Percentiles rank a stretch among this genome's conserved stretches.
These are phyloP conservation scores for Pagrus major DNA, from an alignment of 2,113 vertebrate species.

Conservation along the genomic window DNA sequence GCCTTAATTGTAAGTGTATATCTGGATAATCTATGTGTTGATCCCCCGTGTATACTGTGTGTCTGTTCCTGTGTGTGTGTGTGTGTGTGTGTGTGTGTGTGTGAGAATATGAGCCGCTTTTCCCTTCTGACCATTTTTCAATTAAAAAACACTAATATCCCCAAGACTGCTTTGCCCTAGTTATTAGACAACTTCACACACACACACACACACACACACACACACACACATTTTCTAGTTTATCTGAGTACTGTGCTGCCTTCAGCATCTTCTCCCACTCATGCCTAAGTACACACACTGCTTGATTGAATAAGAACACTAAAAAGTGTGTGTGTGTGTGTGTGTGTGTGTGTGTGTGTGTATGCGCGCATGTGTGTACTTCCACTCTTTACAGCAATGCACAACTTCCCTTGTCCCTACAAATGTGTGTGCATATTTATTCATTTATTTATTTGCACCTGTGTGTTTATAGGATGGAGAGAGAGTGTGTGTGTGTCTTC, in stretches of 20 bases:
- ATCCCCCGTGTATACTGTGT: background rate
- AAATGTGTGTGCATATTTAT: background rate
- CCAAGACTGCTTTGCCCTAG: conserved; percentile 73
- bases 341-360: background rate
- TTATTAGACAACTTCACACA: conserved; percentile 48
- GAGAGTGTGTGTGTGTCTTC: conserved; percentile 16
- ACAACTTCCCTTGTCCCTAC: background rate
- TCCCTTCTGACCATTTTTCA: conserved; percentile 72
- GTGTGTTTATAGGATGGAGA: background rate
- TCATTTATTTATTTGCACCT: conserved; percentile 2
- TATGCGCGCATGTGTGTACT: background rate
- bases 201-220: conserved; percentile 25
- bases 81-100: conserved; percentile 19
- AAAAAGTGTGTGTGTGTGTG: conserved; percentile 15
- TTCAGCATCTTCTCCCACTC: conserved; percentile 58
- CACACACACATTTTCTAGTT: conserved; percentile 23
- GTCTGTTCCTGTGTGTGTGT: background rate
- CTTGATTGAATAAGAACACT: conserved; percentile 48
- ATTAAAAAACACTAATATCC: conserved; percentile 76
- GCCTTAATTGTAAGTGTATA: background rate
- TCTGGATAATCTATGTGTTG: conserved; percentile 39
- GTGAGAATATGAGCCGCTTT: conserved; percentile 25
- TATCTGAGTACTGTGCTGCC: conserved; percentile 55
- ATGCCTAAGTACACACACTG: conserved; percentile 48
- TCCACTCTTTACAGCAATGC: background rate